Conservation (phyloP, 2,888 invertebrate genomes). For the Pegoplata infirma region DNA sequence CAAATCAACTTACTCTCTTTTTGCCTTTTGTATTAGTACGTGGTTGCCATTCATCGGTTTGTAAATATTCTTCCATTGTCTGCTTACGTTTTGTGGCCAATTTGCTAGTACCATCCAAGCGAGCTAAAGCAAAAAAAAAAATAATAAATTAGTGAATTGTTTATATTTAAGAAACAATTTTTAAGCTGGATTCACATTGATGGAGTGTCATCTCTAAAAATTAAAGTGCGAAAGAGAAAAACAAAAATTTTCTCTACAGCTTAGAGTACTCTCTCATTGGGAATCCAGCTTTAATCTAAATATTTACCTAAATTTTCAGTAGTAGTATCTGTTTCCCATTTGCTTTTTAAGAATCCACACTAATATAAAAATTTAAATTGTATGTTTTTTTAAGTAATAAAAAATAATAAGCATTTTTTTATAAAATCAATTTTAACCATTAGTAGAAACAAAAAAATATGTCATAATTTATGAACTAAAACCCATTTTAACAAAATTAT, state of each 20-base stretch:
- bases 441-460: background rate
- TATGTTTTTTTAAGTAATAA: slow-evolving; percentile 1
- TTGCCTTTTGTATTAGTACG: slow-evolving; percentile 84
- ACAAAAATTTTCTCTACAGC: too few species aligned
- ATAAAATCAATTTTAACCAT: background rate
- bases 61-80: slow-evolving; percentile 95
- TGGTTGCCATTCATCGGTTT: slow-evolving; percentile 86
- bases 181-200: too few species aligned
- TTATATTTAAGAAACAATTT: too few species aligned
- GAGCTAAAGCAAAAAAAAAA: slow-evolving; percentile 82
- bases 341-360: slow-evolving; percentile 81
- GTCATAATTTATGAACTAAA: background rate
- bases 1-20: slow-evolving; percentile 88
- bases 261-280: too few species aligned
- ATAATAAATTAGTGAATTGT: background rate
- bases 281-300: too few species aligned
- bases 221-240: too few species aligned
- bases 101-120: slow-evolving; percentile 93
- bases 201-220: too few species aligned
- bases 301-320: slow-evolving; percentile 90
- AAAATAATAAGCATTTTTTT: background rate
- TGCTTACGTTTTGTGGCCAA: slow-evolving; percentile 80
- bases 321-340: slow-evolving; percentile 93
- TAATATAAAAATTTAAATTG: slow-evolving; percentile 64
- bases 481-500: too few species aligned